Conservation (phyloP, 2,888 invertebrate genomes). For the Tromatobia lineatoria region DNA sequence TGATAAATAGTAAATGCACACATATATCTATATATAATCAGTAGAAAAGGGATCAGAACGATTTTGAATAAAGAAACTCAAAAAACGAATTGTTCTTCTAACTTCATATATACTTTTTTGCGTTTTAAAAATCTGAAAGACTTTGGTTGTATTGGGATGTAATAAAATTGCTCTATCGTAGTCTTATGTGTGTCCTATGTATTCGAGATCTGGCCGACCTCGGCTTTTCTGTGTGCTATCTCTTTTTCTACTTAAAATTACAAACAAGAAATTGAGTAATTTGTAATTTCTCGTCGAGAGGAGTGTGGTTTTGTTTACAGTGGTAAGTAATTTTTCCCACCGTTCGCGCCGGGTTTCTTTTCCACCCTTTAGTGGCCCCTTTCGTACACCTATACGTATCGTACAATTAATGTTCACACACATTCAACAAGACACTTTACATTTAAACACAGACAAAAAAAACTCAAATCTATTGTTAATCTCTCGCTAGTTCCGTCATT, state of each 20-base stretch:
- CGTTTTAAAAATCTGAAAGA: constrained; percentile 10
- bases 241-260: constrained; percentile 7
- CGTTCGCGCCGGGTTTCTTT: constrained; percentile 3
- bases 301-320: constrained; percentile 4
- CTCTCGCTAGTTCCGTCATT: not conserved
- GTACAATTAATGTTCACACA: constrained; percentile 26
- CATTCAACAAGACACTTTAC: constrained; percentile 36
- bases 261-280: not conserved
- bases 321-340: not conserved
- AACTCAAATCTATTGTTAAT: not conserved
- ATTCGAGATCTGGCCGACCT: constrained; percentile 40
- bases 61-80: constrained; percentile 15
- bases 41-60: not conserved
- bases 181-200: not conserved
- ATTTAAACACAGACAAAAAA: constrained; percentile 46
- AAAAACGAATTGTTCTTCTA: not conserved
- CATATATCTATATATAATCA: too few relatives aligned
- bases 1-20: too few relatives aligned
- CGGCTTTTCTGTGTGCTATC: constrained; percentile 19
- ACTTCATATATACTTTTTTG: not conserved
- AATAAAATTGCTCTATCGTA: constrained; percentile 8
- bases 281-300: not conserved
- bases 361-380: not conserved
- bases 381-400: constrained; percentile 15
- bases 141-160: constrained; percentile 1